Evolutionary conservation across 2,888 invertebrate species (phyloP), one percentile per base, ranked within the genome.

Genomic region (Timema cristinae): DNA sequence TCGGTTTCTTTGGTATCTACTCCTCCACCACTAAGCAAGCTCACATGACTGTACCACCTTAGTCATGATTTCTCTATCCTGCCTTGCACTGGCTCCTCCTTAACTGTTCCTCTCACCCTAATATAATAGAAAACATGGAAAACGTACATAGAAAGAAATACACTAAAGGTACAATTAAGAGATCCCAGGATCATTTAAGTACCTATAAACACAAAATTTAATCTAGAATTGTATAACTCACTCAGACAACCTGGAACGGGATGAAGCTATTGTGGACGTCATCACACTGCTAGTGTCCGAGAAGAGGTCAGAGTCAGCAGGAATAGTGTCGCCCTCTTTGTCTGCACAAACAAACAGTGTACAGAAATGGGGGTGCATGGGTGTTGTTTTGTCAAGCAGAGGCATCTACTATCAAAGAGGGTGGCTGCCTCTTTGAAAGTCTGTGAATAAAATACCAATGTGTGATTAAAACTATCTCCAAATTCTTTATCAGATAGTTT

Each of bases 211-310:
- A 32, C 32, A 32, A 32, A 32, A 32, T 32, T 32, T 32, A 32
- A 32, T 32, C 32, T 32, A 32, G 1, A 32, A 32, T 32, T 32
- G 1, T 1, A 32, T 32, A 32, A 63, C 63, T 63, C 47, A 63
- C 63, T 16, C 48, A 9, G 54, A 70, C 49, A 50, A 50, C 16
- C 70, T 63, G 0, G 63, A 49, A 1, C 50, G 16, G 10, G 68
- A 63, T 13, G 49, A 54, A 67, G 16, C 32, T 6, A 52, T 6
- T 50, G 59, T 61, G 13, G 71, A 67, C 13, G 48, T 8, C 32
- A 56, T n/a, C 80, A 87, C 85, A 79, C 92, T 93, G 67, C 89
- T 91, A 5, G 90, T 89, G 78, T 93, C 93, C n/a, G 93, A 93
- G 76, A 91, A 86, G 74, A 91, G 82, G 82, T 93, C 93, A 77